These are phyloP conservation scores for Baryphthengus martii DNA, from an alignment of 2,113 vertebrate genomes.

Conservation along the genomic window DNA sequence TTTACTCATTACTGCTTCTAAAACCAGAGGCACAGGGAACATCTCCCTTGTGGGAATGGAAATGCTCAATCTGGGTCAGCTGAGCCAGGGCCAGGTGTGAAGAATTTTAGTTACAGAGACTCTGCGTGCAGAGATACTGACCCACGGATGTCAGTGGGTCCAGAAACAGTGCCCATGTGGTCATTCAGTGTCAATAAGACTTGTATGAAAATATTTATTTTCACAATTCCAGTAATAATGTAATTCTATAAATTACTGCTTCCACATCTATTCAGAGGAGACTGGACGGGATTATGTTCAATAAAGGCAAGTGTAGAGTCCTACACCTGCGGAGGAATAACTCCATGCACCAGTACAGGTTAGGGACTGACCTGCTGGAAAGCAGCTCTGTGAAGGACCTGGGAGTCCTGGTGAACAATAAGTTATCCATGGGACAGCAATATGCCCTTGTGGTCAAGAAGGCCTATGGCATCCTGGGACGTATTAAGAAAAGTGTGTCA, in stretches of 20 bases:
- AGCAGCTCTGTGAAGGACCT: too few species aligned
- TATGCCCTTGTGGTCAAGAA: too few species aligned
- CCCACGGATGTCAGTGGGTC: rapidly evolving
- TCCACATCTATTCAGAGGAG: not conserved
- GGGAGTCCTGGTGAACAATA: too few species aligned
- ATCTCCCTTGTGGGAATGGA: not conserved
- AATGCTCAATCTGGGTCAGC: rapidly evolving
- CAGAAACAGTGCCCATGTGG: not conserved
- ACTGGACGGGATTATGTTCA: not conserved
- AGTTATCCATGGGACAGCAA: too few species aligned
- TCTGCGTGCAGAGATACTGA: not conserved
- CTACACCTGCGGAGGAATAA: too few species aligned
- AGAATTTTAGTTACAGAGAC: not conserved
- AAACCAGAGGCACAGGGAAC: not conserved
- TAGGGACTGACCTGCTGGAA: too few species aligned
- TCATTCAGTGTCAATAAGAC: not conserved
- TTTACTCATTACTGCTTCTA: not conserved
- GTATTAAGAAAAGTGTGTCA: too few species aligned
- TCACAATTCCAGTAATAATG: not conserved
- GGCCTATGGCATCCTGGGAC: too few species aligned
- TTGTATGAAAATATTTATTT: not conserved
- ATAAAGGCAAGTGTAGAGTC: too few species aligned
- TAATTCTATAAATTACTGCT: not conserved
- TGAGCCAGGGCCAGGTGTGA: not conserved
- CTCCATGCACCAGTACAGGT: too few species aligned